A percentile compares a stretch with the other conserved stretches of the same genome.
Conservation (phyloP, 2,797 vertebrate species). For the Pangasius mekongensis region DNA sequence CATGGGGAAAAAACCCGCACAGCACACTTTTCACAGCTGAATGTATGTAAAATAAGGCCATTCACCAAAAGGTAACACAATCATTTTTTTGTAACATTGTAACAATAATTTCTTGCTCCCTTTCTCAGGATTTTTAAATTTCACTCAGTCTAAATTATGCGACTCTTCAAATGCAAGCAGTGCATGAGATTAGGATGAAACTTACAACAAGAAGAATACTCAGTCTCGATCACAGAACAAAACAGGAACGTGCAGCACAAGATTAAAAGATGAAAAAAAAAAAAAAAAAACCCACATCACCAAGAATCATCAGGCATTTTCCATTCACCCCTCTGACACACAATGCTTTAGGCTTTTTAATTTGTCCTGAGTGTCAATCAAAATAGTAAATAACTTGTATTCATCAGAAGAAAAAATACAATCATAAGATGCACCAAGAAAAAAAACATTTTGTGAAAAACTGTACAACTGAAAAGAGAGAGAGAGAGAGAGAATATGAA, state of each 20-base stretch:
- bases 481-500: slow-evolving; percentile 74
- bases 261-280: slow-evolving; percentile 61
- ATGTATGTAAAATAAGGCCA: slow-evolving; percentile 20
- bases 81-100: neutral
- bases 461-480: slow-evolving; percentile 78
- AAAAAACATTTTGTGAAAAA: slow-evolving; percentile 76
- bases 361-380: slow-evolving; percentile 97
- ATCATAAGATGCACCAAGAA: slow-evolving; percentile 75
- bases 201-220: slow-evolving; percentile 20
- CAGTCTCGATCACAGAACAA: neutral
- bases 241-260: slow-evolving; percentile 1
- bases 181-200: neutral
- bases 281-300: slow-evolving; percentile 60
- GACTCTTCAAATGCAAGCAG: neutral
- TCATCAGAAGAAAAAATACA: slow-evolving; percentile 78
- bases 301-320: slow-evolving; percentile 67
- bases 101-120: neutral
- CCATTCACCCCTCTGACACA: slow-evolving; percentile 68
- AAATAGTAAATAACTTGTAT: slow-evolving; percentile 85
- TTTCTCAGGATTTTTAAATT: neutral
- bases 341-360: slow-evolving; percentile 68
- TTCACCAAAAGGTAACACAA: slow-evolving; percentile 15
- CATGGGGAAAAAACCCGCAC: neutral
- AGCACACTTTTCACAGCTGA: neutral
- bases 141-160: neutral